Conservation (phyloP, 30 jellyfish, hydroid and myxozoan species). For the Morbakka virulenta region DNA sequence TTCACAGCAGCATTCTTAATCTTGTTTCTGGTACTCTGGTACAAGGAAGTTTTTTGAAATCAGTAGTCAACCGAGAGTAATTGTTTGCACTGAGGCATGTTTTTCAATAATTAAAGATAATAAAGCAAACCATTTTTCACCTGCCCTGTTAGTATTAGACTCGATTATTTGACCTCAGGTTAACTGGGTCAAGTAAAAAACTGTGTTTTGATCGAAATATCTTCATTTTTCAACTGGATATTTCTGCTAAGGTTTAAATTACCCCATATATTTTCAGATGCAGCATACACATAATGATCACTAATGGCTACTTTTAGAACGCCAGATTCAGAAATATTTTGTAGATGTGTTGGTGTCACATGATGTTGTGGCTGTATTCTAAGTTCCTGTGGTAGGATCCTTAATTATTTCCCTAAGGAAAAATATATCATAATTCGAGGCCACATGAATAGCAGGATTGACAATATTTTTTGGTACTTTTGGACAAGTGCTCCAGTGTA, state of each 20-base stretch:
- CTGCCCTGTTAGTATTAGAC: constrained; percentile 21
- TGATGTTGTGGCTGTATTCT: constrained; percentile 24
- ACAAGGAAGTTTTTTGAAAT: constrained; percentile 20
- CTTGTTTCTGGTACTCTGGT: constrained; percentile 24
- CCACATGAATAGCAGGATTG: constrained; percentile 37
- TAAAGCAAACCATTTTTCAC: neutral
- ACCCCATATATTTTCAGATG: constrained; percentile 26
- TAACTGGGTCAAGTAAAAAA: neutral
- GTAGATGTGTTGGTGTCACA: constrained; percentile 6
- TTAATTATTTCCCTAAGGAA: constrained; percentile 12
- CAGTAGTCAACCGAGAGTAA: constrained; percentile 41
- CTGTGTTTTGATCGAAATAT: neutral
- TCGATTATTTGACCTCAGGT: constrained; percentile 2
- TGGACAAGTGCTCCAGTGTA: constrained; percentile 22
- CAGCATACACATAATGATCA: constrained; percentile 33
- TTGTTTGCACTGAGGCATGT: constrained; percentile 34
- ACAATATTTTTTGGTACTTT: constrained; percentile 13
- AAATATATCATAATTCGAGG: constrained; percentile 41
- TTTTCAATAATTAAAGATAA: constrained; percentile 12
- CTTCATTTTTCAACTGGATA: constrained; percentile 19
- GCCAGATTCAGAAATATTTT: constrained; percentile 32
- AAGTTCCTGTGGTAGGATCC: constrained; percentile 36
- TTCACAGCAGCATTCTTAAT: constrained; percentile 21
- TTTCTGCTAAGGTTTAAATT: constrained; percentile 29
- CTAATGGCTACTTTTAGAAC: constrained; percentile 28